Evolutionary conservation across 2,797 vertebrate genomes (phyloP).

Genomic region (Pogoniulus pusillus): DNA sequence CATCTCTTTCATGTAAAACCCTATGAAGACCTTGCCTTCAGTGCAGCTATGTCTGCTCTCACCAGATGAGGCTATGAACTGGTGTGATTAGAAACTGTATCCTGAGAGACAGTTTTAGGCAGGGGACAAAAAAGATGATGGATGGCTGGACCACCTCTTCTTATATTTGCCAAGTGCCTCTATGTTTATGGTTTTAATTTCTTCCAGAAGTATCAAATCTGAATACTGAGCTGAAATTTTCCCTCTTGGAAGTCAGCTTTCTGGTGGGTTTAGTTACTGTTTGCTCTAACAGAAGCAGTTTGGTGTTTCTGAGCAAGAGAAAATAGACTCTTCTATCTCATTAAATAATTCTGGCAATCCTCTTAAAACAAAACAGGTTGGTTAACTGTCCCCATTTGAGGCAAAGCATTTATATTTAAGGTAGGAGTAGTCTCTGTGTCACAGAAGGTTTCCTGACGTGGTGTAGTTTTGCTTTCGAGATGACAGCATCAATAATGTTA

Average conservation of each 20-base stretch:
- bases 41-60: neutral
- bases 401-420: neutral
- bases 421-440: neutral
- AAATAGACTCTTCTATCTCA: neutral
- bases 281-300: neutral
- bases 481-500: neutral
- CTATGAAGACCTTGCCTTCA: neutral
- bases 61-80: neutral
- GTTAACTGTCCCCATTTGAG: neutral
- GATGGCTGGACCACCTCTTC: rapidly evolving
- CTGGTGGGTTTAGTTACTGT: neutral
- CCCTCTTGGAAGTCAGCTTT: neutral
- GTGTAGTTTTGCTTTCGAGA: neutral
- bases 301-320: neutral
- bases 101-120: neutral
- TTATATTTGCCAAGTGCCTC: neutral
- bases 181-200: neutral
- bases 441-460: neutral
- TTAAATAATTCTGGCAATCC: neutral
- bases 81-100: neutral
- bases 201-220: neutral
- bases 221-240: neutral
- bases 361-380: neutral
- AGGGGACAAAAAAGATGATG: neutral
- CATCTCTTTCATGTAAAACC: rapidly evolving